phyloP scores from a whole-genome alignment of 2,888 invertebrate genomes.

The Drosophila austrosaltans region DNA sequence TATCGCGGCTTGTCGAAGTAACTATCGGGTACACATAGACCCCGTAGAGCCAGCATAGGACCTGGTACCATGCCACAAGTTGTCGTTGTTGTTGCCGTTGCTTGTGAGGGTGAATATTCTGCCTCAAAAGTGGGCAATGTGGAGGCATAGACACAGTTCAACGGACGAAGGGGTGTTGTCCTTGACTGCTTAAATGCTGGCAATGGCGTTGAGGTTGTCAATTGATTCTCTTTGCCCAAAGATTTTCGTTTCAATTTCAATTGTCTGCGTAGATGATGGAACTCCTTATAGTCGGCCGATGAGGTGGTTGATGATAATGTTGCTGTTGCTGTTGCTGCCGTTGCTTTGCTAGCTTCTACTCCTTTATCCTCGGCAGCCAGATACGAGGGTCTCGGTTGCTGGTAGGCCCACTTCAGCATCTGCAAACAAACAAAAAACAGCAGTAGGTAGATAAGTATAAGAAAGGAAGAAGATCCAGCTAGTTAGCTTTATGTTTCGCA shows the following conservation, averaged over 20 bases:
- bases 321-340: slow-evolving; percentile 40
- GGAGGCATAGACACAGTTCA: slow-evolving; percentile 75
- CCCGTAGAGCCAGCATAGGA: slow-evolving; percentile 81
- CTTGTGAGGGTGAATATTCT: slow-evolving; percentile 80
- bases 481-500: slow-evolving; percentile 49
- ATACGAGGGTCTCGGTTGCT: slow-evolving; percentile 74
- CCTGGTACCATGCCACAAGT: slow-evolving; percentile 76
- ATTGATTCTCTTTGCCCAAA: slow-evolving; percentile 79
- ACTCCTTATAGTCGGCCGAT: slow-evolving; percentile 32
- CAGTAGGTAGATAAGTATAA: slow-evolving; percentile 9
- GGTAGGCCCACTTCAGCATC: slow-evolving; percentile 82
- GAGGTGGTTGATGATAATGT: slow-evolving; percentile 50
- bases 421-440: slow-evolving; percentile 35
- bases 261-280: slow-evolving; percentile 33
- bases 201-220: slow-evolving; percentile 77
- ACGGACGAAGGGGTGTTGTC: slow-evolving; percentile 36
- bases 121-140: slow-evolving; percentile 82
- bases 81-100: background rate
- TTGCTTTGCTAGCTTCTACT: slow-evolving; percentile 1
- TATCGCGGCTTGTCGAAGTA: slow-evolving; percentile 83
- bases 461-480: slow-evolving; percentile 43
- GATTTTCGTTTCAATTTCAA: slow-evolving; percentile 50
- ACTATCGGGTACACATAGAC: slow-evolving; percentile 81
- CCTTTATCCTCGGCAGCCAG: slow-evolving; percentile 50
- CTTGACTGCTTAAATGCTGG: slow-evolving; percentile 39